Evolutionary conservation across 1,140 invertebrate genomes (phyloP).

Genomic region (Oncopodura yosiiana): DNA sequence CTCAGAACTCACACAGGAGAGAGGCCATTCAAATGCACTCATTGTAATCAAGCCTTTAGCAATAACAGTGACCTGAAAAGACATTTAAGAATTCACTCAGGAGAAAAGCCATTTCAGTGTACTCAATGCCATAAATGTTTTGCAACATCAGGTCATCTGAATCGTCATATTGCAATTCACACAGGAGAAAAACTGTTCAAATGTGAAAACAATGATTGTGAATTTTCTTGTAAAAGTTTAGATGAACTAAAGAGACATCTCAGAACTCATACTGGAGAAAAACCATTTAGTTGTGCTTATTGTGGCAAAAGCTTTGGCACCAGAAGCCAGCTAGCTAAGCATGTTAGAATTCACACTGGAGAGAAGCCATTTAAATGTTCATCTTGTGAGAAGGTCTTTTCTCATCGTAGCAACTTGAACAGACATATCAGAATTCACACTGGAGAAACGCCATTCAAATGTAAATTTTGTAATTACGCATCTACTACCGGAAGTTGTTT

Average conservation of each 20-base stretch:
- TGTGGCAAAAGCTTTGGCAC: background rate
- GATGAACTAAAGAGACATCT: too few relatives aligned
- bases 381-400: background rate
- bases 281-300: background rate
- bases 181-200: background rate
- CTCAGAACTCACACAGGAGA: too few relatives aligned
- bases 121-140: background rate
- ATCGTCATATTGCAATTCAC: background rate
- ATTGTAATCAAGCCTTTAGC: too few relatives aligned
- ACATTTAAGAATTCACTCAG: background rate
- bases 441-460: background rate
- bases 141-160: background rate
- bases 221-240: too few relatives aligned
- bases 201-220: too few relatives aligned
- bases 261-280: background rate
- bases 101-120: background rate
- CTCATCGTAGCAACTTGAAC: background rate
- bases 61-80: too few relatives aligned
- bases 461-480: background rate
- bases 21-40: too few relatives aligned
- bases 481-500: background rate
- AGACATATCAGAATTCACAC: background rate
- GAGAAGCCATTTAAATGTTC: conserved; percentile 4
- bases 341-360: background rate
- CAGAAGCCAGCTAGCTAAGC: background rate